Base-by-base conservation (phyloP, 2,888 invertebrate genomes). In the Scotopteryx bipunctaria region DNA sequence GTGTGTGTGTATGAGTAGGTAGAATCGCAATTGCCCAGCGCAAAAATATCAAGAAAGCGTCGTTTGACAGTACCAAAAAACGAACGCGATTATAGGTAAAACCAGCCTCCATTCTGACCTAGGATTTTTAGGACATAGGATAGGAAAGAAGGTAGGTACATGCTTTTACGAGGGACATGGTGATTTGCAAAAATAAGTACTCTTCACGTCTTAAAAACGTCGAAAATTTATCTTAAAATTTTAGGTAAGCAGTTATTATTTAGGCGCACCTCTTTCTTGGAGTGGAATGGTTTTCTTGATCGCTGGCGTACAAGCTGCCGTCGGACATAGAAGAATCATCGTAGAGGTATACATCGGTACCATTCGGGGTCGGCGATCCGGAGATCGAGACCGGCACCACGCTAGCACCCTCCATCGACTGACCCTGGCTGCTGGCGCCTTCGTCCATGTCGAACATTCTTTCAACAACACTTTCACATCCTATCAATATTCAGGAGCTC, bases 281-380 rank as follows among this genome's bases (percentile, higher is more conserved):
- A 31, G 92, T 91, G 0, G 93, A 91, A 60, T 92, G 93, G 75
- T 96, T 96, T 76, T 96, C 96, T 78, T 96, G 95, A 71, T 96
- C 96, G 77, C 96, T 96, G 56, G 94, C 94, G 75, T 95, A 96
- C 56, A 94, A 91, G 66, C 93, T 93, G 46, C 95, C 94, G 66
- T 93, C 93, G 41, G 89, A 90, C 83, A 89, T 83, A 0, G 90
- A 91, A 2, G 77, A 91, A 74, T 92, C 92, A 67, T 93, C 93
- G 61, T 94, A 94, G n/a, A 95, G 86, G 69, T 94, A 94, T 70
- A 95, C 91, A 73, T 95, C 95, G 0, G 94, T 93, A 43, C 93
- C 92, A 27, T 89, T 33, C 1, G 44, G 35, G 3, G 37, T 37
- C 4, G 54, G 54, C 4, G 94, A 93, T 46, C 93, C 92, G 21